phyloP scores from a whole-genome alignment of 2,797 vertebrate genomes.

The Sarcoramphus papa region DNA sequence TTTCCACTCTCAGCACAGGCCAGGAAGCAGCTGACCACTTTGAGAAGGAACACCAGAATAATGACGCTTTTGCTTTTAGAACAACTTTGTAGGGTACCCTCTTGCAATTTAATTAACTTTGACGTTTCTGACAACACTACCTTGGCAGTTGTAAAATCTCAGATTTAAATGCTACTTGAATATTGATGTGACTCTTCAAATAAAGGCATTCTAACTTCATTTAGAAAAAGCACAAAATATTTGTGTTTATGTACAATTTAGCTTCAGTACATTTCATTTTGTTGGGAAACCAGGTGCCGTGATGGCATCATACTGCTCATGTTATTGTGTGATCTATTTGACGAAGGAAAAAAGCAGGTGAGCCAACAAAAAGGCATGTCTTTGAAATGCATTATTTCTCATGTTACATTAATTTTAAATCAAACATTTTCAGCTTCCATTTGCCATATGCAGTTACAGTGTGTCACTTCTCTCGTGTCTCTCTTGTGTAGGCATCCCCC shows the following conservation, averaged over 20 bases:
- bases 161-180: neutral
- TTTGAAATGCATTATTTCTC: neutral
- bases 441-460: neutral
- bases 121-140: neutral
- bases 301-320: neutral
- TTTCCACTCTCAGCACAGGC: neutral
- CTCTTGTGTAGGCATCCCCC: neutral
- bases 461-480: neutral
- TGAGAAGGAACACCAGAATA: constrained; percentile 13
- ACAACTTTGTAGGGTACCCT: neutral
- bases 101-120: neutral
- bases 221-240: neutral
- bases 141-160: neutral
- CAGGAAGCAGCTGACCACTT: neutral
- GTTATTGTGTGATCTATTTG: neutral
- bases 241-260: neutral
- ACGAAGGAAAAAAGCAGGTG: neutral
- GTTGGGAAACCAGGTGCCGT: neutral
- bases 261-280: neutral
- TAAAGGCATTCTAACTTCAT: neutral
- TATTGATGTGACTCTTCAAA: neutral
- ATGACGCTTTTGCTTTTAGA: constrained; percentile 4
- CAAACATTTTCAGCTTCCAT: neutral
- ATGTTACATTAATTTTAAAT: neutral
- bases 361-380: neutral